Conservation (phyloP, 2,113 vertebrate genomes). For the Pogona vitticeps region DNA sequence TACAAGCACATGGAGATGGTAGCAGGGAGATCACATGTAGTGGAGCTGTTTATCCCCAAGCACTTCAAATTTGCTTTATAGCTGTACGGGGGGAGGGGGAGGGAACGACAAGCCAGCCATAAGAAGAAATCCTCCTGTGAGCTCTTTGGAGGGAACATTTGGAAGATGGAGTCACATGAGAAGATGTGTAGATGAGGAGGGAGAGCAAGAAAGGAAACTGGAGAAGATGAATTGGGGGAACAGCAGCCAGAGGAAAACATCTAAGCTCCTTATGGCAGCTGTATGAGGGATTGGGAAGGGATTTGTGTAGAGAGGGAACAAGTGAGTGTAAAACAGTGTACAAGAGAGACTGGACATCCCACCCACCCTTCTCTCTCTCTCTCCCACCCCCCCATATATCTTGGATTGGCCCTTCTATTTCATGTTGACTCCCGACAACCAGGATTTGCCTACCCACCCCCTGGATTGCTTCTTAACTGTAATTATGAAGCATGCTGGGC, state of each 20-base stretch:
- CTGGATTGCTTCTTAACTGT: constrained; percentile 6
- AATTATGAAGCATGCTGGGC: constrained; percentile 25
- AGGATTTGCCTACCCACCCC: constrained; percentile 4
- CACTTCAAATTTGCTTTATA: neutral
- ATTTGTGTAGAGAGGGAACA: constrained; percentile 2
- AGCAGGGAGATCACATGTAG: neutral
- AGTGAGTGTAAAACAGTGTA: constrained; percentile 1
- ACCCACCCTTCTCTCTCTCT: neutral
- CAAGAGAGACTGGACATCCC: neutral
- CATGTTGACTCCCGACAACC: constrained; percentile 6
- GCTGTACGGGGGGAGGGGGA: too few species aligned
- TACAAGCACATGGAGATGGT: neutral
- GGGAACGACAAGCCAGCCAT: neutral
- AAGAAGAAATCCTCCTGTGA: neutral
- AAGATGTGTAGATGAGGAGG: neutral
- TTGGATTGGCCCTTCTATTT: neutral
- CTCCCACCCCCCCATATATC: too few species aligned
- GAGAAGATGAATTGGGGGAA: neutral
- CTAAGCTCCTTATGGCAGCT: constrained; percentile 36
- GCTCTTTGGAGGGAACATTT: neutral
- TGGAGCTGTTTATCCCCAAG: neutral
- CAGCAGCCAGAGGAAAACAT: neutral
- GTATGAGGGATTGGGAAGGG: constrained; percentile 18
- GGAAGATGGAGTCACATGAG: neutral
- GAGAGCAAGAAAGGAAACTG: neutral